Conservation (phyloP, 53 echinoderm and acorn worm species). For the Astropecten irregularis region DNA sequence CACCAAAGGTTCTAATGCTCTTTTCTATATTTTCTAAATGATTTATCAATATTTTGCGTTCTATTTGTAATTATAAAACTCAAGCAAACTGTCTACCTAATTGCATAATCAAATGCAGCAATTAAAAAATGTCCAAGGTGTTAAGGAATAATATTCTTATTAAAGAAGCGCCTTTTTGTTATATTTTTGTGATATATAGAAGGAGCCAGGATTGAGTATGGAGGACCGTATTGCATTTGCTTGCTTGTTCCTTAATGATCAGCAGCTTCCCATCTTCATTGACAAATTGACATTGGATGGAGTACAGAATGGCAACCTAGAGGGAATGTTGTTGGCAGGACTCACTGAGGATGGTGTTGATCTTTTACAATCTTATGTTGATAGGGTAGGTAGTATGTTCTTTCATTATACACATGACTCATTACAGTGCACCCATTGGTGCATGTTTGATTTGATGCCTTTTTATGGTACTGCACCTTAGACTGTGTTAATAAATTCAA, state of each 20-base stretch:
- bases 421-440: not conserved
- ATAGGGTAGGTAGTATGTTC: slow-evolving; percentile 80
- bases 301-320: slow-evolving; percentile 73
- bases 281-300: slow-evolving; percentile 69
- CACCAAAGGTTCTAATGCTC: too few species aligned
- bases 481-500: too few species aligned
- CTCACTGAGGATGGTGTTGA: slow-evolving; percentile 83
- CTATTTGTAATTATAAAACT: too few species aligned
- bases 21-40: too few species aligned
- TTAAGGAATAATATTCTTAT: too few species aligned
- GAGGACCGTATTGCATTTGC: slow-evolving; percentile 95
- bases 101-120: too few species aligned
- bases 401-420: not conserved
- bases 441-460: not conserved
- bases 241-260: slow-evolving; percentile 87
- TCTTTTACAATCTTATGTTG: slow-evolving; percentile 82
- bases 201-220: slow-evolving; percentile 78
- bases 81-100: too few species aligned
- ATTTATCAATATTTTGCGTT: too few species aligned
- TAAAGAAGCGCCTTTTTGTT: too few species aligned
- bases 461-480: too few species aligned
- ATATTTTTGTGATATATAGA: slow-evolving; percentile 47
- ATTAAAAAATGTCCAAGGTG: not conserved
- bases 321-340: slow-evolving; percentile 81
- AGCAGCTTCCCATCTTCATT: slow-evolving; percentile 71